Conservation (phyloP, 2,797 vertebrate species). For the Pseudocheirus occidentalis region DNA sequence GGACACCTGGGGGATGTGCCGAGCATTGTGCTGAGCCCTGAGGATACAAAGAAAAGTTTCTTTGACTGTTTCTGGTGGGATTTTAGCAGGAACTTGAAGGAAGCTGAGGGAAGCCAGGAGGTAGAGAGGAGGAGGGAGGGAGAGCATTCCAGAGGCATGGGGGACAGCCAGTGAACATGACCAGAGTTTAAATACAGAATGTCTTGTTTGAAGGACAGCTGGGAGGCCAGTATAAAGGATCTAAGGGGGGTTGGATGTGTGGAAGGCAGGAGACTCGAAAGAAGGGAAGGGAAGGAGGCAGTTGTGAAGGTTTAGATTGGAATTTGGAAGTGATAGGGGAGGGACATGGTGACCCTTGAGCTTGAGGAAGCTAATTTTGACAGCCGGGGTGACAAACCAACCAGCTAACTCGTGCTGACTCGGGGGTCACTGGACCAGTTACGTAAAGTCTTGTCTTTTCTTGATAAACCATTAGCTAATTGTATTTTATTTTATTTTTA, state of each 20-base stretch:
- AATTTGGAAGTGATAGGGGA: neutral
- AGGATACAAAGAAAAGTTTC: neutral
- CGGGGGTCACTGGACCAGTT: neutral
- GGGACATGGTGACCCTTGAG: accelerated
- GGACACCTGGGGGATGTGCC: neutral
- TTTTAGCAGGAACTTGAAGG: neutral
- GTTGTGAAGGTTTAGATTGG: neutral
- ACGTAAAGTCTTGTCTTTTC: neutral
- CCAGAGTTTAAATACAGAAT: too few relatives aligned
- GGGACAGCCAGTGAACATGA: neutral
- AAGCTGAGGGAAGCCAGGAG: neutral
- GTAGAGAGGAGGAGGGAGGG: neutral
- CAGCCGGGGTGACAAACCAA: neutral
- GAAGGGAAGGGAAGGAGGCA: neutral
- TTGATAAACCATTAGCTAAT: too few relatives aligned
- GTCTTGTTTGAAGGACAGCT: too few relatives aligned
- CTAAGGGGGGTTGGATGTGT: neutral
- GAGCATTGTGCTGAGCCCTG: neutral
- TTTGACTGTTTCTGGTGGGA: neutral
- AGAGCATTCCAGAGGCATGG: neutral
- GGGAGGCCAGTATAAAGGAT: neutral
- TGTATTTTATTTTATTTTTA: too few relatives aligned
- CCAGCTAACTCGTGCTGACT: neutral
- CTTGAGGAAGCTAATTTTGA: neutral
- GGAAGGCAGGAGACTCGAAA: neutral